Percentiles rank a stretch among this genome's conserved stretches.
These are phyloP conservation scores for Ptilorrhoa leucosticta DNA, from an alignment of 2,113 vertebrate species.

Conservation along the genomic window DNA sequence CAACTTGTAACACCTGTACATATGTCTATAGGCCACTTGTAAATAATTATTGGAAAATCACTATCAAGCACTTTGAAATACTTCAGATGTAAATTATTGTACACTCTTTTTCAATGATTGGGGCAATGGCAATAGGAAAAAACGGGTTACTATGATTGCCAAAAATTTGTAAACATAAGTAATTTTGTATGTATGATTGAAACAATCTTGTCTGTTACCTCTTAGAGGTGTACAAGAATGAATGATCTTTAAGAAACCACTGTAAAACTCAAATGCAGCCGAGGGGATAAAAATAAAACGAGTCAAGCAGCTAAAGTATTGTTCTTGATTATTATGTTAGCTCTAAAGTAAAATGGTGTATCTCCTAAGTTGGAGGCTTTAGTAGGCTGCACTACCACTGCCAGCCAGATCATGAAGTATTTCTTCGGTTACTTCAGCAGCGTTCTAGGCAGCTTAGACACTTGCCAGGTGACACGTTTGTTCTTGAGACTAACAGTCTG, in stretches of 20 bases:
- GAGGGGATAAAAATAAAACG: constrained; percentile 29
- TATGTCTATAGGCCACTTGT: constrained; percentile 84
- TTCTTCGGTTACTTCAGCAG: neutral
- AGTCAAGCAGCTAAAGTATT: neutral
- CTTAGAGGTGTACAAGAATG: constrained; percentile 56
- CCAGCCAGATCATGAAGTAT: neutral
- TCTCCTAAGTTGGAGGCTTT: neutral
- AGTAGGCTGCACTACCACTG: neutral
- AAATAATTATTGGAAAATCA: constrained; percentile 79
- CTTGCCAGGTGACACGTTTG: neutral
- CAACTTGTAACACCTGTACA: constrained; percentile 83
- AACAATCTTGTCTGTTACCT: constrained; percentile 56
- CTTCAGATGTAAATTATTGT: constrained; percentile 90
- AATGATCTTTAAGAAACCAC: constrained; percentile 65
- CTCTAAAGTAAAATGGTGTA: neutral
- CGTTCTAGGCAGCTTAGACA: neutral
- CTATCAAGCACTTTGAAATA: constrained; percentile 94
- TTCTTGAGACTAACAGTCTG: neutral
- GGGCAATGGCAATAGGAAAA: constrained; percentile 84
- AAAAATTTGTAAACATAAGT: constrained; percentile 78
- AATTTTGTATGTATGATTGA: constrained; percentile 76
- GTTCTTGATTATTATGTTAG: neutral
- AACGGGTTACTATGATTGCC: constrained; percentile 83
- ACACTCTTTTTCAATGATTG: constrained; percentile 85
- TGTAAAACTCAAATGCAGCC: constrained; percentile 68